Base-by-base conservation (phyloP, 2,888 invertebrate genomes). In the Gibbula magus region DNA sequence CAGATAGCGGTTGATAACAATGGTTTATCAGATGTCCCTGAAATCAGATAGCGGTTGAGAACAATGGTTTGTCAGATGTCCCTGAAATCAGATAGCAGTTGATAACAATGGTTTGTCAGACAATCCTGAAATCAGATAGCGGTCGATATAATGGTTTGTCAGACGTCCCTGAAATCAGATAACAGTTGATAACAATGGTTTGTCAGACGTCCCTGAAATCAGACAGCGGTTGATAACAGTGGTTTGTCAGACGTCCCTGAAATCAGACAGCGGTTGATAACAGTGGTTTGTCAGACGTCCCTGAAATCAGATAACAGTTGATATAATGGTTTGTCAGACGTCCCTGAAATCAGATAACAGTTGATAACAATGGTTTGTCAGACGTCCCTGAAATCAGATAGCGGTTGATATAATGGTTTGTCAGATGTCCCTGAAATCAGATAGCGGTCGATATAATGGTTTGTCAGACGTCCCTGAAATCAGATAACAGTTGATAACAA, bases 261-360 rank as follows among this genome's bases (percentile, higher is more conserved):
- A 56, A 56, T 56, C 87, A 88, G 81, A 93, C 93, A 25, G 87
- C 90, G 78, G 83, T 88, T 0, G 91, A 88, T 16, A 89, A 77
- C 0, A 86, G 52, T 8, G 81, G 56, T n/a, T 82, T 85, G n/a
- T 81, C 84, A 51, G 75, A 45, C 18, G 22, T 45, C 13, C 25
- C 25, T 56, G n/a, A 25, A 56, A 56, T 56, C n/a, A 20, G 54
- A 54, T 22, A 10, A 56, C 90, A 78, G 83, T 88, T 0, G 91
- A 88, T 16, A 89, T 0, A 86, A 51, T 8, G 81, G 56, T n/a
- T 82, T 85, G n/a, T 81, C 84, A 51, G 75, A 45, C 18, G 22
- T 45, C 13, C 25, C 25, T 56, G n/a, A 25, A 56, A 56, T 56
- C n/a, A 20, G 54, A 54, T 22, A 10, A 56, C 90, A 78, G 83